Conservation (phyloP, 2,888 invertebrate species). For the Cheilosia impressa region DNA sequence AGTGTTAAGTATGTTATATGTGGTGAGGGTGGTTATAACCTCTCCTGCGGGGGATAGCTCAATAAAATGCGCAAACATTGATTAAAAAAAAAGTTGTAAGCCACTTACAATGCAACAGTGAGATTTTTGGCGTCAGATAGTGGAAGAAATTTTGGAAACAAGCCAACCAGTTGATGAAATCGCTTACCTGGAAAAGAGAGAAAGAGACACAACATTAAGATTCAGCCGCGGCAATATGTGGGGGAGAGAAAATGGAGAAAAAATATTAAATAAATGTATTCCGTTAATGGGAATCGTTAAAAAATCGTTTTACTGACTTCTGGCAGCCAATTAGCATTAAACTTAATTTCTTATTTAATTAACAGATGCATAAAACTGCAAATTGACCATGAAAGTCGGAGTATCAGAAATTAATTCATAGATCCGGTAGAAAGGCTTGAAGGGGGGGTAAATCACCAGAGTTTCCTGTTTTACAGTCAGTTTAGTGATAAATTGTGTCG, state of each 20-base stretch:
- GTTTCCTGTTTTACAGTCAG: not conserved
- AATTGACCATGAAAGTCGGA: not conserved
- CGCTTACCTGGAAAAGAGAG: slow-evolving; percentile 23
- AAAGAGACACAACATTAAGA: not conserved
- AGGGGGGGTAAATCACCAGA: too few relatives aligned
- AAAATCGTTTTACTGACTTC: not conserved
- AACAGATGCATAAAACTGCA: not conserved
- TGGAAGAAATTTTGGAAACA: not conserved
- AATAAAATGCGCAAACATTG: too few relatives aligned
- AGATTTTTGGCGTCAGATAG: not conserved
- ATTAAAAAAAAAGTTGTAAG: not conserved
- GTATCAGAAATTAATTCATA: not conserved
- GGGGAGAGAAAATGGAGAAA: slow-evolving; percentile 1
- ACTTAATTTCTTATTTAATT: slow-evolving; percentile 2
- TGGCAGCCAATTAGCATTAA: not conserved
- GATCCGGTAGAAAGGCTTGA: too few relatives aligned
- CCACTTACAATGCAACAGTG: not conserved
- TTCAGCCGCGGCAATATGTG: not conserved
- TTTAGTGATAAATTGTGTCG: not conserved
- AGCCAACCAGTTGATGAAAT: slow-evolving; percentile 3
- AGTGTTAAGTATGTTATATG: slow-evolving; percentile 2
- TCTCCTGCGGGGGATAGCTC: not conserved
- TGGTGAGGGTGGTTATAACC: slow-evolving; percentile 28
- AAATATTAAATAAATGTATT: too few relatives aligned
- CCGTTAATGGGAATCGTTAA: slow-evolving; percentile 2